A percentile compares a stretch with the other conserved stretches of the same genome.
These are phyloP conservation scores for Spilosoma lubricipeda DNA, from an alignment of 2,888 invertebrate species.

Conservation along the genomic window DNA sequence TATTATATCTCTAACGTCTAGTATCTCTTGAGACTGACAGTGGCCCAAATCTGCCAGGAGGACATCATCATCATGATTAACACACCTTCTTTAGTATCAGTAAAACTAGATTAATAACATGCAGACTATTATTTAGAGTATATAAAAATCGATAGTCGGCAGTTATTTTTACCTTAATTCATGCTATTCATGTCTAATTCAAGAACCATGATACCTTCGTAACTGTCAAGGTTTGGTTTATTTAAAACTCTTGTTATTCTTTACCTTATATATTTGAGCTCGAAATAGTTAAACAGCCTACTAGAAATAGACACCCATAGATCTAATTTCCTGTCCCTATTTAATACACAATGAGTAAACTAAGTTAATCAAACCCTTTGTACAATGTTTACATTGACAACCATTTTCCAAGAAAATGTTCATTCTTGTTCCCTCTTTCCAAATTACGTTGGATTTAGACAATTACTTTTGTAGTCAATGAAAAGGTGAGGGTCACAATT, in stretches of 20 bases:
- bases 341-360: conserved; percentile 35
- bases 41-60: no score
- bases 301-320: conserved; percentile 16
- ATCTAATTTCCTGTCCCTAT: conserved; percentile 55
- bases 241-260: neutral
- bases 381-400: conserved; percentile 6
- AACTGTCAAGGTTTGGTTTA: neutral
- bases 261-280: neutral
- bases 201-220: neutral
- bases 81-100: neutral
- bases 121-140: neutral
- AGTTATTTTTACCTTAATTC: neutral
- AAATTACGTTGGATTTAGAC: conserved; percentile 11
- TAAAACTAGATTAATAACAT: neutral
- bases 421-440: neutral
- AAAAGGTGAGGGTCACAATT: conserved; percentile 12
- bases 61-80: neutral
- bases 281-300: neutral
- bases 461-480: conserved; percentile 6
- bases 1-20: no score
- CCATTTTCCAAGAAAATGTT: conserved; percentile 12
- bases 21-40: no score
- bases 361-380: conserved; percentile 28
- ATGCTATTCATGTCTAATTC: neutral
- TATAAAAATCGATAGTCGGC: neutral